A percentile compares a stretch with the other conserved stretches of the same genome.
Evolutionary conservation across 2,888 invertebrate genomes (phyloP).

Genomic region (Scaptomyza flava): DNA sequence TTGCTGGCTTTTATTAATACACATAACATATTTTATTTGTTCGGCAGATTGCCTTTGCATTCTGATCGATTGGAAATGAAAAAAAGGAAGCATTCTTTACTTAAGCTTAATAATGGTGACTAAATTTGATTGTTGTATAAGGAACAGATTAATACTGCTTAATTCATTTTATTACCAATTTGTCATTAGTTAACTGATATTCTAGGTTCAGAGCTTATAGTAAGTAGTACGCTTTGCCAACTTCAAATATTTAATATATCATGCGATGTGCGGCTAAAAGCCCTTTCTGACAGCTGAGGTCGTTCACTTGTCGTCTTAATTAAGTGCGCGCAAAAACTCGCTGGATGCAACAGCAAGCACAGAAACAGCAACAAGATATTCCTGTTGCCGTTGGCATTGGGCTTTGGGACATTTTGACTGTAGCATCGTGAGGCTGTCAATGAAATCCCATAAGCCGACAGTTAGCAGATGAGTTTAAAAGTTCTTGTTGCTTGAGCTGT

Average conservation of each 20-base stretch:
- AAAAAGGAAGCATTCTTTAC: neutral
- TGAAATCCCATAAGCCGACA: constrained; percentile 75
- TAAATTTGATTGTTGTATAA: neutral
- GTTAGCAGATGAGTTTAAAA: constrained; percentile 35
- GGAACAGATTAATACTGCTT: neutral
- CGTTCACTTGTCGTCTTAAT: constrained; percentile 80
- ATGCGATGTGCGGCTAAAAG: constrained; percentile 1
- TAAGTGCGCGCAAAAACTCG: constrained; percentile 63
- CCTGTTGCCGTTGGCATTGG: constrained; percentile 9
- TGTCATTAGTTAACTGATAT: neutral
- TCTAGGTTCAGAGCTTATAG: neutral
- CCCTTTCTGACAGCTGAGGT: constrained; percentile 68
- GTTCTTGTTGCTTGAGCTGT: constrained; percentile 17
- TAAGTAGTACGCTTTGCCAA: constrained; percentile 33
- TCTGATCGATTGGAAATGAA: constrained; percentile 46
- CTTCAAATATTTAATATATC: constrained; percentile 50
- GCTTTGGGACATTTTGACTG: constrained; percentile 75
- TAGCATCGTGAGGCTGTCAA: constrained; percentile 64
- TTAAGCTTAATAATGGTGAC: constrained; percentile 1
- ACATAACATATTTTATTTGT: constrained; percentile 74
- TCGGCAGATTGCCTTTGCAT: constrained; percentile 30
- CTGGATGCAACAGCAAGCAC: constrained; percentile 31
- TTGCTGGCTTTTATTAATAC: constrained; percentile 77
- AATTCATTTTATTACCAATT: neutral
- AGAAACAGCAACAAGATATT: constrained; percentile 17